Percentiles rank a stretch among this genome's conserved stretches.
Conservation (phyloP, 2,888 invertebrate species). For the Agonopterix heracliana region DNA sequence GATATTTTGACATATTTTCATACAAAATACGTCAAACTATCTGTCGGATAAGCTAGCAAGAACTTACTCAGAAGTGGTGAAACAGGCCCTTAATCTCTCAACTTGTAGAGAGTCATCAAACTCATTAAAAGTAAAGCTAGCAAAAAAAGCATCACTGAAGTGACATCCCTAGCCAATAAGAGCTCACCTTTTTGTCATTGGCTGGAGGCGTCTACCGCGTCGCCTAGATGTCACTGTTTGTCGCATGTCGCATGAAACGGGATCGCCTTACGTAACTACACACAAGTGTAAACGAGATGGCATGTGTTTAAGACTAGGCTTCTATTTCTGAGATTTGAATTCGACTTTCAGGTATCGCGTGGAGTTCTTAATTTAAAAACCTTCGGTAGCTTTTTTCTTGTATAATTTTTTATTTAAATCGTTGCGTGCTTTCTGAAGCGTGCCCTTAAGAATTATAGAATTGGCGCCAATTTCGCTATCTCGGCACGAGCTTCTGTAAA, state of each 20-base stretch:
- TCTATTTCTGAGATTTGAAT: slow-evolving; percentile 8
- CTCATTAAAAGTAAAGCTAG: too few species aligned
- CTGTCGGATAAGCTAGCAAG: too few species aligned
- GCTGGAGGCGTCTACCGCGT: slow-evolving; percentile 26
- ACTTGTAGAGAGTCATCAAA: too few species aligned
- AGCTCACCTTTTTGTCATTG: slow-evolving; percentile 40
- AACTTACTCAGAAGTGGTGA: too few species aligned
- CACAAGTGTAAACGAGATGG: slow-evolving; percentile 24
- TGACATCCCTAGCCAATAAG: slow-evolving; percentile 49
- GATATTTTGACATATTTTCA: too few species aligned
- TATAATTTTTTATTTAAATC: neutral
- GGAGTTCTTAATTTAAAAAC: neutral
- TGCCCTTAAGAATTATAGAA: slow-evolving; percentile 36
- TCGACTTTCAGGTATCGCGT: neutral
- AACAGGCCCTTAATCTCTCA: too few species aligned
- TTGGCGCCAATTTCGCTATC: slow-evolving; percentile 27
- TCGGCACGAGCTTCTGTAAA: slow-evolving; percentile 53
- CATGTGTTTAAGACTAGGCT: slow-evolving; percentile 15
- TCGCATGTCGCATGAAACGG: slow-evolving; percentile 41
- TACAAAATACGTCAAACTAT: too few species aligned
- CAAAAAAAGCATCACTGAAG: slow-evolving; percentile 15
- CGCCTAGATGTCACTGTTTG: slow-evolving; percentile 54
- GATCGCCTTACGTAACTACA: slow-evolving; percentile 19
- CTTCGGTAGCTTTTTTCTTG: neutral
- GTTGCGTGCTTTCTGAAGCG: slow-evolving; percentile 41